Evolutionary conservation across 2,113 vertebrate species (phyloP), one percentile per base, ranked within the genome.

Genomic region (Panthera leo): DNA sequence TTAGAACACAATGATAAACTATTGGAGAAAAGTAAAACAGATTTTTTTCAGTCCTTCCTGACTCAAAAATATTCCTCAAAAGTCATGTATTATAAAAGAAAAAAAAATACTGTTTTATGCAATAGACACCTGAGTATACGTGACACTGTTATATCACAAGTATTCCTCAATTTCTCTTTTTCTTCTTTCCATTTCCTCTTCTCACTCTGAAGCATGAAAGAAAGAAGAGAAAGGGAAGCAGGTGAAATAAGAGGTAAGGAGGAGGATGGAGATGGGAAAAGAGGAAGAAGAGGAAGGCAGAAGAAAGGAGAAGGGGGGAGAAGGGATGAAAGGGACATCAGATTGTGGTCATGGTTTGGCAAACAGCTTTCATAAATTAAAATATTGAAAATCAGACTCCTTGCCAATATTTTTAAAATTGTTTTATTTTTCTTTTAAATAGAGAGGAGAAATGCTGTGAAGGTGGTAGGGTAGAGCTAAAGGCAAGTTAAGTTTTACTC

Each of bases 281-380:
- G 39, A 51, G 36, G 13, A 79, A 15, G 71, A 68, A 12, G 27
- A 25, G 5, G 70, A 79, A 53, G 13, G 39, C 15, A 55, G 48
- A 0, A 14, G 8, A 75, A n/a, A 27, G 18, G 31, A 19, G 0
- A 23, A 5, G 6, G 1, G 25, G 21, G 36, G 48, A 25, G 9
- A 4, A 45, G 9, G 19, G 1, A 51, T 0, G 19, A 29, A 6
- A 29, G 9, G 11, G 1, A 21, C 1, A 0, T 5, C 19, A 0
- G 27, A 19, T 2, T 39, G 9, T 5, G 3, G 25, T 18, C 34
- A 29, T 48, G 29, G n/a, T n/a, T 79, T 29, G 8, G 15, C 10
- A 36, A 45, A n/a, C 0, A 1, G 3, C 18, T 61, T 65, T 21
- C 14, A 19, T 42, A 65, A 71, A 68, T 53, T 58, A 42, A 73